phyloP scores from a whole-genome alignment of 2,113 vertebrate species.

The Trinectes maculatus region DNA sequence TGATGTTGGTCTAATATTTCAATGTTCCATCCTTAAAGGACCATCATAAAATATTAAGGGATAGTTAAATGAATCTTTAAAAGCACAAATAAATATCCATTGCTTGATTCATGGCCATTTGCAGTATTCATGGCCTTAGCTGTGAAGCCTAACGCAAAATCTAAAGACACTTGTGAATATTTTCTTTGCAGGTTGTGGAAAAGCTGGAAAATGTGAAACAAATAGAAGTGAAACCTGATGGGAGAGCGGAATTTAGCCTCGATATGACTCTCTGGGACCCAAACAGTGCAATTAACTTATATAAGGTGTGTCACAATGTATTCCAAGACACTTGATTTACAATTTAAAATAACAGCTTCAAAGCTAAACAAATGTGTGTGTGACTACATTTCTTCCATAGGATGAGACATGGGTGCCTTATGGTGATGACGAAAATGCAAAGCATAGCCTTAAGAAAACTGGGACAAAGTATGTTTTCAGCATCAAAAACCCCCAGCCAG shows the following conservation, averaged over 20 bases:
- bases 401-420: slow-evolving; percentile 84
- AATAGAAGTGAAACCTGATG: slow-evolving; percentile 81
- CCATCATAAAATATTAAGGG: too few species aligned
- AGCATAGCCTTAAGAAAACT: slow-evolving; percentile 77
- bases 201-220: slow-evolving; percentile 82
- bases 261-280: slow-evolving; percentile 85
- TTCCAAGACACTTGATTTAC: not conserved
- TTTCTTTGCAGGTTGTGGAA: slow-evolving; percentile 79
- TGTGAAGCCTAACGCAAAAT: not conserved
- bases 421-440: slow-evolving; percentile 73
- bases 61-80: too few species aligned
- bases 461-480: slow-evolving; percentile 86
- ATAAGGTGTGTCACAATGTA: slow-evolving; percentile 84
- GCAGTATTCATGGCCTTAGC: not conserved
- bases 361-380: not conserved
- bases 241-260: slow-evolving; percentile 84
- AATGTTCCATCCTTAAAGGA: too few species aligned
- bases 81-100: not conserved
- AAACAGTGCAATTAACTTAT: slow-evolving; percentile 84
- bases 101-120: not conserved
- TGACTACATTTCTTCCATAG: slow-evolving; percentile 65
- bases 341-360: not conserved
- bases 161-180: not conserved
- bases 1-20: too few species aligned
- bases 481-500: slow-evolving; percentile 81